phyloP scores from a whole-genome alignment of 2,888 invertebrate species.

The Protophormia terraenovae region DNA sequence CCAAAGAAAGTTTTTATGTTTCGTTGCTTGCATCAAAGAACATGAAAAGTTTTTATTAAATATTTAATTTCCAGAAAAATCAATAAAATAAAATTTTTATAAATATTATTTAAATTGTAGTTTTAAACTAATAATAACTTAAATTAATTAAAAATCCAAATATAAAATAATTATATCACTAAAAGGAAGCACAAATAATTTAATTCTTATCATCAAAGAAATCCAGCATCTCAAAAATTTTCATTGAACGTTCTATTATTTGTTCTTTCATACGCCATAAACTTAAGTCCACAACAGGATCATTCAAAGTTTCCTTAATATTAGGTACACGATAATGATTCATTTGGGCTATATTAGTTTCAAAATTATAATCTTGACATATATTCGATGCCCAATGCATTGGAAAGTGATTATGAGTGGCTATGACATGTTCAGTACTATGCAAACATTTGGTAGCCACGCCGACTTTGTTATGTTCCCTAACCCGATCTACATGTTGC shows the following conservation, averaged over 20 bases:
- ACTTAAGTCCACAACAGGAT: slow-evolving; percentile 90
- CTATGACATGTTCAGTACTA: slow-evolving; percentile 91
- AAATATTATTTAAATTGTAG: too few species aligned
- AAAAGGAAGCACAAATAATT: too few species aligned
- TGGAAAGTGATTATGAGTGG: slow-evolving; percentile 95
- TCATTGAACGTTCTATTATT: slow-evolving; percentile 85
- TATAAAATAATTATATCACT: too few species aligned
- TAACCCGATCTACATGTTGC: slow-evolving; percentile 91
- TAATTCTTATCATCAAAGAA: slow-evolving; percentile 79
- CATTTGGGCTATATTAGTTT: slow-evolving; percentile 90
- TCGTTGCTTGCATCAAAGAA: too few species aligned
- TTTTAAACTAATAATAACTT: too few species aligned
- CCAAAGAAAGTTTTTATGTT: too few species aligned
- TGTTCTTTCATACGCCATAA: slow-evolving; percentile 93
- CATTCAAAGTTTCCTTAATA: slow-evolving; percentile 89
- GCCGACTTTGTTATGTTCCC: slow-evolving; percentile 83
- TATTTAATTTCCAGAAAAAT: too few species aligned
- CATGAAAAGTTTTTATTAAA: too few species aligned
- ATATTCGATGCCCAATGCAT: slow-evolving; percentile 89
- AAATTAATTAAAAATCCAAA: too few species aligned
- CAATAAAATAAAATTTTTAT: too few species aligned
- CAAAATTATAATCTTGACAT: slow-evolving; percentile 91
- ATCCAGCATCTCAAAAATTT: slow-evolving; percentile 85
- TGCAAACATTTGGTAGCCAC: slow-evolving; percentile 96
- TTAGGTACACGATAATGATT: slow-evolving; percentile 95